Base-by-base conservation (phyloP, 2,888 invertebrate genomes). In the Cataglyphis albicans region DNA sequence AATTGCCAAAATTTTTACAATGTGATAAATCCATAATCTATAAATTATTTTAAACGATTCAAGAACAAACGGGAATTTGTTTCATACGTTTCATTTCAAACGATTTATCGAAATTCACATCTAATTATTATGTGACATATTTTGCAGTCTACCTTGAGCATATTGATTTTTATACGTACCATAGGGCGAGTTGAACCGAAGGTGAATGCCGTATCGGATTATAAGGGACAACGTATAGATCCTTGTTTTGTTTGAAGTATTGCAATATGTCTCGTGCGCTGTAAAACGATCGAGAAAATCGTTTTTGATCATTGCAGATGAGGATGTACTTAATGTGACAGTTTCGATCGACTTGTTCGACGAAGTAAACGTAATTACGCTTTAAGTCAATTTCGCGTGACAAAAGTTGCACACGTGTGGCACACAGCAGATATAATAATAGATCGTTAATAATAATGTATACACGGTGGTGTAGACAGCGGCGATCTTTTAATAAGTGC, bases 121-220 rank as follows among this genome's bases (percentile, higher is more conserved):
- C 52, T 44, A 74, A 64, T 25, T 59, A 75, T 48, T 25, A 29
- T 44, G 21, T 41, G 18, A 35, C 15, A 18, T 6, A 21, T 32
- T 57, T 12, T 38, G 21, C 25, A 32, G 5, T 52, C 32, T 10
- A 10, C 6, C 25, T 44, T 15, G 38, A 65, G 44, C 38, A 38
- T 74, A 73, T 0, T 38, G 25, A 48, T 67, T 59, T 18, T 67
- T 61, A 5, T 68, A 88, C 88, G 10, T 87, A 94, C 94, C 94
- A 95, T 21, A 95, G 67, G 52, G 93, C 73, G 25, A 92, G 85
- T 83, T 91, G 91, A n/a, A 91, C 87, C 6, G 90, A 81, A 2
- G 88, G 89, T 4, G 94, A 94, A 87, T 95, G 95, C 83, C 90
- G 93, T 90, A 94, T 92, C n/a, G 92, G 87, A 78, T 90, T 94